A percentile compares a stretch with the other conserved stretches of the same genome.
phyloP scores from a whole-genome alignment of 1,140 invertebrate genomes.

The Micrasema minimum region DNA sequence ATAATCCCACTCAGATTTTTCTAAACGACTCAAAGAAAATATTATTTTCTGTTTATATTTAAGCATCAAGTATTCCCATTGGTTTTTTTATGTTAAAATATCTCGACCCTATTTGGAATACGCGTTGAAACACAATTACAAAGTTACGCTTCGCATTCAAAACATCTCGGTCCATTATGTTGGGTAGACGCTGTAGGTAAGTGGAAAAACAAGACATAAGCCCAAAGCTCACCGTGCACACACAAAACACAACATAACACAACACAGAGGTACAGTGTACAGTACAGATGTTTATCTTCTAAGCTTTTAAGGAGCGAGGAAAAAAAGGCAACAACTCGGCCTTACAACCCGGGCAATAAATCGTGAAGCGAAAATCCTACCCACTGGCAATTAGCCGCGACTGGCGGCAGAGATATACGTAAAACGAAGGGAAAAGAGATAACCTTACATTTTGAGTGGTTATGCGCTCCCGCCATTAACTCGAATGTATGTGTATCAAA shows the following conservation, averaged over 20 bases:
- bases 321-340: conserved; percentile 38
- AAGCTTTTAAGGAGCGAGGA: conserved; percentile 37
- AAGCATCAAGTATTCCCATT: too few species aligned
- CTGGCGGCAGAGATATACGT: conserved; percentile 21
- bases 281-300: conserved; percentile 44
- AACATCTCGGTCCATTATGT: conserved; percentile 22
- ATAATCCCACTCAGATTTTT: conserved; percentile 15
- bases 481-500: too few species aligned
- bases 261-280: too few species aligned
- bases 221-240: conserved; percentile 15
- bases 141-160: background rate
- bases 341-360: conserved; percentile 48
- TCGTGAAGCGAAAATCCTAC: conserved; percentile 52
- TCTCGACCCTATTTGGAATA: too few species aligned
- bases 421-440: conserved; percentile 12
- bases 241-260: background rate
- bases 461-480: conserved; percentile 30
- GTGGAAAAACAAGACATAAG: conserved; percentile 35
- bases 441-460: conserved; percentile 9
- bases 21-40: background rate
- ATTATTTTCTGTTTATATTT: too few species aligned
- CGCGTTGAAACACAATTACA: too few species aligned
- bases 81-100: too few species aligned
- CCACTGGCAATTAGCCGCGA: conserved; percentile 52
- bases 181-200: background rate